phyloP scores from a whole-genome alignment of 2,888 invertebrate genomes.

The Lampropteryx suffumata region DNA sequence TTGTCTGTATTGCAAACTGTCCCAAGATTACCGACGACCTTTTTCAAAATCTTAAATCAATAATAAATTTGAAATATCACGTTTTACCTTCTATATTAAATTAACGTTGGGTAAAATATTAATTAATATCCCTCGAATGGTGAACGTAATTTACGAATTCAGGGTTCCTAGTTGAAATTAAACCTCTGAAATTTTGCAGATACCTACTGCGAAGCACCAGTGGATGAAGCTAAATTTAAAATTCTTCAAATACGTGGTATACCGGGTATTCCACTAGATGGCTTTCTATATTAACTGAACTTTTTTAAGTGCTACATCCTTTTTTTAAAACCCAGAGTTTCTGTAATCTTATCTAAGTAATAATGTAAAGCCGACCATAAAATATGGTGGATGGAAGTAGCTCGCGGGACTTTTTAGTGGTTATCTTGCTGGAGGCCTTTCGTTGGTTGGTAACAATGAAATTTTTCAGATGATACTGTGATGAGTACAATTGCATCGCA shows the following conservation, averaged over 20 bases:
- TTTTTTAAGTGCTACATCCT: not conserved
- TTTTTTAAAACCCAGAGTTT: too few relatives aligned
- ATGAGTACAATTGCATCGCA: too few relatives aligned
- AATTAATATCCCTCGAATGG: constrained; percentile 12
- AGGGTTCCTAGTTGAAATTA: constrained; percentile 15
- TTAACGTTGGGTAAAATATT: constrained; percentile 5
- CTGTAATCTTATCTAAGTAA: too few relatives aligned
- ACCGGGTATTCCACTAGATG: not conserved
- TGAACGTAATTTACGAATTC: constrained; percentile 20
- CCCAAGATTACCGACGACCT: not conserved
- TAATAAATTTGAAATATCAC: not conserved
- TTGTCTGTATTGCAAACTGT: not conserved
- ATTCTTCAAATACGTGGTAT: constrained; percentile 1
- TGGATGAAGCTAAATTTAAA: constrained; percentile 4
- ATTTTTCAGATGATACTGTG: too few relatives aligned
- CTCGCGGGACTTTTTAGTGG: too few relatives aligned
- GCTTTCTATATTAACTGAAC: not conserved
- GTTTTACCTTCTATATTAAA: constrained; percentile 6
- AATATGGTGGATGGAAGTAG: too few relatives aligned
- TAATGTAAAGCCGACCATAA: too few relatives aligned
- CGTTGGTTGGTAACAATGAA: too few relatives aligned
- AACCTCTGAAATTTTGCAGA: constrained; percentile 20
- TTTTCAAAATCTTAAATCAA: constrained; percentile 2
- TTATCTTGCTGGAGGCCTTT: too few relatives aligned
- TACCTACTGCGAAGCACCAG: constrained; percentile 9